phyloP scores from a whole-genome alignment of 2,888 invertebrate genomes.

The Deroplatys truncata region DNA sequence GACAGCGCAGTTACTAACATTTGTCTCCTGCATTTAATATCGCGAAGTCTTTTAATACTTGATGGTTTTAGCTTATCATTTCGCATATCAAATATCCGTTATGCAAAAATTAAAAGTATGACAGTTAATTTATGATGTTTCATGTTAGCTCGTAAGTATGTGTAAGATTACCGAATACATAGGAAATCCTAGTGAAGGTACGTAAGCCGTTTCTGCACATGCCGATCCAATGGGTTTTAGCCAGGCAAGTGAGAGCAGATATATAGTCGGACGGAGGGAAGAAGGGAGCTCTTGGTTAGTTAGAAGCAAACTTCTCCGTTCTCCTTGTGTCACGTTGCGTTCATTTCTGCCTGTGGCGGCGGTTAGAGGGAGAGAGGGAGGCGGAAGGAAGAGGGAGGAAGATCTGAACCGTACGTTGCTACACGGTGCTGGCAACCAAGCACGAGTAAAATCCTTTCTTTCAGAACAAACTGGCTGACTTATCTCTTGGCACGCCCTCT shows the following conservation, averaged over 20 bases:
- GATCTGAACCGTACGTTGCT: background rate
- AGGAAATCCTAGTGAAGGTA: background rate
- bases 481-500: background rate
- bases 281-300: constrained; percentile 1
- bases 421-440: background rate
- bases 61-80: no score
- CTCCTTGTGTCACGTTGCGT: constrained; percentile 8
- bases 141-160: no score
- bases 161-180: no score
- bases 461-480: background rate
- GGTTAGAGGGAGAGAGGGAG: background rate
- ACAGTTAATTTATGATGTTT: no score
- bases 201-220: background rate
- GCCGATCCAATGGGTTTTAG: background rate
- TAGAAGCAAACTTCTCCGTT: constrained; percentile 6
- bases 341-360: background rate
- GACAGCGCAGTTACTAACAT: no score
- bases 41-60: no score
- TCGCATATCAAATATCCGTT: no score
- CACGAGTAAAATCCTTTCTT: background rate
- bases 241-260: background rate
- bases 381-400: background rate
- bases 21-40: no score
- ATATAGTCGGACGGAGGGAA: background rate
- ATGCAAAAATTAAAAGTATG: no score